Evolutionary conservation across 2,797 vertebrate genomes (phyloP), one percentile per base, ranked within the genome.

Genomic region (Diceros bicornis): DNA sequence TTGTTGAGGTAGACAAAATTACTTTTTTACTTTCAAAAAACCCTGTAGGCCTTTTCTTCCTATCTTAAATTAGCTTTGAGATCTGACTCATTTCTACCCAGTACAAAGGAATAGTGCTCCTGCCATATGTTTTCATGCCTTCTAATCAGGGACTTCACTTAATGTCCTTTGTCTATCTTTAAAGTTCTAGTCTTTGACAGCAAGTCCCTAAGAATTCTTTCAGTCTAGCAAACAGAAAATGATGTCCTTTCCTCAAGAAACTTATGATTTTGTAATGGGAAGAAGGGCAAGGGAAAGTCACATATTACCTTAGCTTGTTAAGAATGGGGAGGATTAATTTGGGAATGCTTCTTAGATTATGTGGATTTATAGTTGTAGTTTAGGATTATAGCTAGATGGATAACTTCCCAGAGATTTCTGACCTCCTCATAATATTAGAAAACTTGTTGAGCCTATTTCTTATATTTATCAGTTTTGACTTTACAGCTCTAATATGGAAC

Each of bases 21-120:
- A 81, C 6, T 97, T 61, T 97, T 88, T 96, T 81, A 82, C 16
- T 78, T 91, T 89, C 72, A 64, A 75, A 96, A 84, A 84, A 14
- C 32, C 6, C 16, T 20, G 6, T 61, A 81, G 75, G 44, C 91
- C 37, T 94, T 94, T 78, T 96, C 75, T 96, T 96, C 44, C 55
- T 44, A 29, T 41, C 32, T 91, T 82, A 92, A 95, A 3, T 68
- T 78, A 1, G 4, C 25, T 0, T 0, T 91, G 68, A 78, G 55
- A 27, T 75, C 64, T 62, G 66, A 74, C 29, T 91, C 57, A 29
- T 89, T 89, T 94, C 66, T 47, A 52, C 27, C 18, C 14, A 72
- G 52, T 59, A 66, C n/a, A 94, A 37, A 91, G n/a, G 57, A 81
- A 14, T 7, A 71, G 62, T 71, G 23, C 21, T 86, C 4, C 11